These are phyloP conservation scores for Andrena hattorfiana DNA, from an alignment of 2,888 invertebrate genomes.

Conservation along the genomic window DNA sequence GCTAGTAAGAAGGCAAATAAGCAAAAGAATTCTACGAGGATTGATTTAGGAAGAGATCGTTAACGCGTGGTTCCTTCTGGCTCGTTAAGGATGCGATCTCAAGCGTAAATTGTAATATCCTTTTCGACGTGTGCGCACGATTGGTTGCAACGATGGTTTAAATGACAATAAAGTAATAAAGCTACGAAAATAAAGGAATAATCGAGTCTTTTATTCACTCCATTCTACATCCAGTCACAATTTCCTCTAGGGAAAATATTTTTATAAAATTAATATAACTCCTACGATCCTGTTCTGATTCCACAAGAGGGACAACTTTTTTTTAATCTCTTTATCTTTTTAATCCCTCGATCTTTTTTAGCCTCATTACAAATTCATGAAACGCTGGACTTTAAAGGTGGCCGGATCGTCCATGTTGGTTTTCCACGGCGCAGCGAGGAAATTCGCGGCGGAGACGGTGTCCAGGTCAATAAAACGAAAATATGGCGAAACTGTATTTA, in stretches of 20 bases:
- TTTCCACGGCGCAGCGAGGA: background rate
- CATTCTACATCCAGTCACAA: background rate
- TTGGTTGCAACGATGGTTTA: background rate
- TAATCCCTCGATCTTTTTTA: too few species aligned
- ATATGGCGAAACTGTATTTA: constrained; percentile 79
- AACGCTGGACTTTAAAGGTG: too few species aligned
- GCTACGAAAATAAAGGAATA: background rate
- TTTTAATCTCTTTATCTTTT: too few species aligned
- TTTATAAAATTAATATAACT: too few species aligned
- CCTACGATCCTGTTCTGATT: too few species aligned
- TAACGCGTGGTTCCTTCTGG: background rate
- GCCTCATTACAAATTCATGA: too few species aligned
- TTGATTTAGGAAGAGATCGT: background rate
- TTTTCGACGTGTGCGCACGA: background rate
- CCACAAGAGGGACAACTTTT: too few species aligned
- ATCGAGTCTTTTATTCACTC: background rate
- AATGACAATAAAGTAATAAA: constrained; percentile 45
- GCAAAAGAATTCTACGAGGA: too few species aligned
- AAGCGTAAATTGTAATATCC: constrained; percentile 27
- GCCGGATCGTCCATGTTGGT: background rate
- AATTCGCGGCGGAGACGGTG: constrained; percentile 15
- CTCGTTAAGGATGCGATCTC: constrained; percentile 26
- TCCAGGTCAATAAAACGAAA: constrained; percentile 63
- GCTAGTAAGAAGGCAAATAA: background rate
- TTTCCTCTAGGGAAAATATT: too few species aligned